phyloP scores from a whole-genome alignment of 35 echinoderm and acorn worm genomes.

The Lytechinus pictus region DNA sequence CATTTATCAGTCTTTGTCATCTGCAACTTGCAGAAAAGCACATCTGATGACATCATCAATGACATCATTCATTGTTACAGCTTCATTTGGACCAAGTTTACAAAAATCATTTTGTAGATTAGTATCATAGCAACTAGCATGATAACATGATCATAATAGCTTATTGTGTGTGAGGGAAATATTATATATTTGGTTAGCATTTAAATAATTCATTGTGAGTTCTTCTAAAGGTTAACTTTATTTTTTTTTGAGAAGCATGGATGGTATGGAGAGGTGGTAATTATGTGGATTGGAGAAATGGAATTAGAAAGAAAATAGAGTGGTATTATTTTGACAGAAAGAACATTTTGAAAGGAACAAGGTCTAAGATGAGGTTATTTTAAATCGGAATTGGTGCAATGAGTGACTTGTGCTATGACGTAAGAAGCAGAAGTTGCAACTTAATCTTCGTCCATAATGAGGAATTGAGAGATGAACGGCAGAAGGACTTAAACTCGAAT shows the following conservation, averaged over 20 bases:
- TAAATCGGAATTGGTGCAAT: neutral
- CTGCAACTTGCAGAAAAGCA: neutral
- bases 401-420: neutral
- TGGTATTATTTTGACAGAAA: neutral
- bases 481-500: neutral
- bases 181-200: conserved; percentile 3
- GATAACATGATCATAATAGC: neutral
- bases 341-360: neutral
- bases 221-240: neutral
- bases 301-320: neutral
- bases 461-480: neutral
- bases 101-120: neutral
- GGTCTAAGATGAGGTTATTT: neutral
- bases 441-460: neutral
- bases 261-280: neutral
- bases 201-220: neutral
- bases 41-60: neutral
- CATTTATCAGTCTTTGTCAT: neutral
- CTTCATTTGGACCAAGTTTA: neutral
- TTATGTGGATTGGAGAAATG: neutral
- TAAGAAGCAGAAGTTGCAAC: neutral
- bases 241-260: neutral
- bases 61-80: neutral
- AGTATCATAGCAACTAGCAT: neutral
- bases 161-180: conserved; percentile 11